Base-by-base conservation (phyloP, 2,888 invertebrate genomes). In the Vesta saturnalis region DNA sequence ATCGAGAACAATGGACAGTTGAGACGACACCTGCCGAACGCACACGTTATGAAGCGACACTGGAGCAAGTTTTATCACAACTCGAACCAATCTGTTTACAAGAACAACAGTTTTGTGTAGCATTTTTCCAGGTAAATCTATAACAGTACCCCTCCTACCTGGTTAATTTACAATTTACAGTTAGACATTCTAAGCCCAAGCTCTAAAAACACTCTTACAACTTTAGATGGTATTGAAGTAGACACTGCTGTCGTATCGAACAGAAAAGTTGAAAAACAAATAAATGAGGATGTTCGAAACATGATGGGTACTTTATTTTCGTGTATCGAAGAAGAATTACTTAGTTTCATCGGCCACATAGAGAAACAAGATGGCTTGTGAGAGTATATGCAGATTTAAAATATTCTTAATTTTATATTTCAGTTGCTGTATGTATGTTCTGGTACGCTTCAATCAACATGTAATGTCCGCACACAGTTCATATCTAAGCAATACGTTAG, bases 61-160 rank as follows among this genome's bases (percentile, higher is more conserved):
- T 96, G 66, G 95, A 96, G 81, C 90, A 93, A 83, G 94, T 97
- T 60, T 86, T 99, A 67, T 92, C 92, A 14, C 92, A 96, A 80
- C 87, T 98, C 72, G 96, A 97, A 81, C 94, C 94, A 1, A 91
- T 96, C 63, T 97, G 97, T 81, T 87, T 97, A 73, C 93, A 94
- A 19, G 99, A 99, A 83, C 97, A 98, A 85, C 93, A 95, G 75
- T 99, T 99, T 85, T 97, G 97, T 82, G 91, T 94, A 15, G 88
- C 90, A 70, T 99, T 98, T 86, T 96, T 99, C 83, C 94, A 94
- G 83, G 82, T 82, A 22, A 15, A 21, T 52, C 22, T n/a, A n/a
- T n/a, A n/a, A n/a, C n/a, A n/a, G n/a, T n/a, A n/a, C n/a, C n/a
- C n/a, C n/a, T 60, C 47, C 14, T 86, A 96, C n/a, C n/a, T n/a